A percentile compares a stretch with the other conserved stretches of the same genome.
Conservation (phyloP, 2,888 invertebrate genomes). For the Nemotelus pantherinus region DNA sequence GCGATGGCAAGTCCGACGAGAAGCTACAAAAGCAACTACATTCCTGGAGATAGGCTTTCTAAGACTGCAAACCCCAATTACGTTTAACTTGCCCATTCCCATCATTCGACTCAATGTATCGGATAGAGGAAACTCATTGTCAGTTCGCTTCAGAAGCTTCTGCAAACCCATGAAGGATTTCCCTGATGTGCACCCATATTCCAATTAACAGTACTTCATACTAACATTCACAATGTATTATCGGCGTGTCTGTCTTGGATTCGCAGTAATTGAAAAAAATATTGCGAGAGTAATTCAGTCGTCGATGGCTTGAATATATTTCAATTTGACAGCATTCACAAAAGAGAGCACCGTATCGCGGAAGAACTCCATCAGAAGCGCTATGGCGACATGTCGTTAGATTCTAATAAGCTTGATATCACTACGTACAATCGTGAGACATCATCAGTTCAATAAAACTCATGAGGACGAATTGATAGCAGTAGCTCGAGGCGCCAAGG, state of each 20-base stretch:
- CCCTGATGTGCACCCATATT: background rate
- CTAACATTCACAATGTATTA: background rate
- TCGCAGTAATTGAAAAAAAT: background rate
- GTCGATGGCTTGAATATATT: conserved; percentile 16
- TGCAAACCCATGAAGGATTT: too few relatives aligned
- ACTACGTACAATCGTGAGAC: conserved; percentile 7
- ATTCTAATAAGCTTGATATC: conserved; percentile 18
- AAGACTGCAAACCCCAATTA: too few relatives aligned
- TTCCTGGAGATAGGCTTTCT: too few relatives aligned
- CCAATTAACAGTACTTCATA: background rate
- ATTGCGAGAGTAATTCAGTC: background rate
- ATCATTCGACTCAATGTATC: too few relatives aligned
- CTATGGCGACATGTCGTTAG: conserved; percentile 17
- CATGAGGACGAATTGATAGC: background rate
- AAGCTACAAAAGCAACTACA: too few relatives aligned
- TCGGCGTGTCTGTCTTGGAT: background rate
- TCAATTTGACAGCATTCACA: conserved; percentile 4
- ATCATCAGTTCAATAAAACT: background rate
- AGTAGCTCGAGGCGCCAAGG: background rate
- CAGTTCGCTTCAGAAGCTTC: too few relatives aligned
- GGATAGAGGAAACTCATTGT: too few relatives aligned
- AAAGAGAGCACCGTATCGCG: background rate
- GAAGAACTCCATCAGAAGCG: background rate
- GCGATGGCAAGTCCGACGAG: too few relatives aligned
- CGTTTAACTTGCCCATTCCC: too few relatives aligned